phyloP scores from a whole-genome alignment of 2,888 invertebrate genomes.

The Agrochola lychnidis region DNA sequence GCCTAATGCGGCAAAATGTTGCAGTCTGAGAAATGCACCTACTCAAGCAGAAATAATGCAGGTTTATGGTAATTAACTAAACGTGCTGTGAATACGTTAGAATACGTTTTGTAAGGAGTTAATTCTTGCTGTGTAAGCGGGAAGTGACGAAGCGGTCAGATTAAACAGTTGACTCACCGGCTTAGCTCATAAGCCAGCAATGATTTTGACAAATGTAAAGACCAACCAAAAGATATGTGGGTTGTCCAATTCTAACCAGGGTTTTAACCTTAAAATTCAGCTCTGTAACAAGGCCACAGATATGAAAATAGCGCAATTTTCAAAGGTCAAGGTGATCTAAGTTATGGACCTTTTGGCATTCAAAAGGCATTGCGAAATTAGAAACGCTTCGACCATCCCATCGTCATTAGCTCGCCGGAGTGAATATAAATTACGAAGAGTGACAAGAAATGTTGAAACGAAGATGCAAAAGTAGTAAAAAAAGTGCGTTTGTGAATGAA shows the following conservation, averaged over 20 bases:
- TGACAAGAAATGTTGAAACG: neutral
- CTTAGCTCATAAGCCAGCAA: neutral
- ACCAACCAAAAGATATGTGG: neutral
- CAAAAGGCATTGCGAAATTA: constrained; percentile 24
- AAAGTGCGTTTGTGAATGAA: neutral
- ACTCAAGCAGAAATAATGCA: constrained; percentile 41
- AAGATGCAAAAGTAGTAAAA: neutral
- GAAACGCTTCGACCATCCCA: constrained; percentile 3
- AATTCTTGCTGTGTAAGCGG: neutral
- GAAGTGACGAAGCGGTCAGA: neutral
- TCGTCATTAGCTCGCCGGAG: neutral
- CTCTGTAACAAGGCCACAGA: neutral
- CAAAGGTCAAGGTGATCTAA: constrained; percentile 42
- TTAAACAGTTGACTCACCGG: constrained; percentile 4
- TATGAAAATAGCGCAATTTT: constrained; percentile 16
- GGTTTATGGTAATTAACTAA: constrained; percentile 52
- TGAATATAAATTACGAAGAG: constrained; percentile 21
- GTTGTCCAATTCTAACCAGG: neutral
- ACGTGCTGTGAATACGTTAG: constrained; percentile 43
- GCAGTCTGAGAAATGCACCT: constrained; percentile 35
- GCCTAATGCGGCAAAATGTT: constrained; percentile 54
- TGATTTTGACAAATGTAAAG: neutral
- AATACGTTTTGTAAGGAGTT: constrained; percentile 3
- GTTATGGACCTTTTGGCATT: constrained; percentile 31
- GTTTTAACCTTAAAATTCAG: neutral